Conservation (phyloP, 1,140 invertebrate genomes). For the Drosophila pallidifrons region DNA sequence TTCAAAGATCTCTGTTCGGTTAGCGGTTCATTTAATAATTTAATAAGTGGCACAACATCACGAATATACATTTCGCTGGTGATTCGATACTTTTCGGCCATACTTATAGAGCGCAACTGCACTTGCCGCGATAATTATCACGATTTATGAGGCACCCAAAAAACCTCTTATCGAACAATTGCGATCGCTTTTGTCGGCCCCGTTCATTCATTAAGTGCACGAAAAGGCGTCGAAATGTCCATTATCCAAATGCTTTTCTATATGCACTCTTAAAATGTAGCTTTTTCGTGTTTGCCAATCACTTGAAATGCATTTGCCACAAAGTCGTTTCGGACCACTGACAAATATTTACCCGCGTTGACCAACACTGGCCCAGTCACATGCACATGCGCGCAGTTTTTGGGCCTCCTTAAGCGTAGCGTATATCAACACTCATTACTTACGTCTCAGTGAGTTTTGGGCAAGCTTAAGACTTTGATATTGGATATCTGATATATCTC, state of each 20-base stretch:
- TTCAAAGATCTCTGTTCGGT: conserved; percentile 35
- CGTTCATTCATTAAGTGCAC: conserved; percentile 45
- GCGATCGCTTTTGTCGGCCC: conserved; percentile 44
- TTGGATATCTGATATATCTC: conserved; percentile 52
- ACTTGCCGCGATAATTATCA: conserved; percentile 75
- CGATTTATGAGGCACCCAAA: conserved; percentile 67
- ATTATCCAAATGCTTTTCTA: conserved; percentile 55
- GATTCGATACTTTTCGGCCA: conserved; percentile 10
- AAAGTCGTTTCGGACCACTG: conserved; percentile 7
- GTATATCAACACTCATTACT: conserved; percentile 58
- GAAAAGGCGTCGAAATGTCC: conserved; percentile 67
- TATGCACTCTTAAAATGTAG: conserved; percentile 40
- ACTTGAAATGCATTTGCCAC: conserved; percentile 74
- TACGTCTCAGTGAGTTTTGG: conserved; percentile 59
- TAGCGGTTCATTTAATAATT: conserved; percentile 77
- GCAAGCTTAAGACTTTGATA: conserved; percentile 63
- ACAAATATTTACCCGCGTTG: conserved; percentile 58
- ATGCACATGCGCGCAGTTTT: conserved; percentile 23
- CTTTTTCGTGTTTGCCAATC: conserved; percentile 67
- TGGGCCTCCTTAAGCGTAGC: conserved; percentile 34
- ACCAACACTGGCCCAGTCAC: conserved; percentile 53
- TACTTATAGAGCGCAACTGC: conserved; percentile 29
- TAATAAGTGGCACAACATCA: conserved; percentile 73
- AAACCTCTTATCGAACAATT: conserved; percentile 66
- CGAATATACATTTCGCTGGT: conserved; percentile 42